A percentile compares a stretch with the other conserved stretches of the same genome.
These are phyloP conservation scores for Elymnias hypermnestra DNA, from an alignment of 1,140 invertebrate species.

Conservation along the genomic window DNA sequence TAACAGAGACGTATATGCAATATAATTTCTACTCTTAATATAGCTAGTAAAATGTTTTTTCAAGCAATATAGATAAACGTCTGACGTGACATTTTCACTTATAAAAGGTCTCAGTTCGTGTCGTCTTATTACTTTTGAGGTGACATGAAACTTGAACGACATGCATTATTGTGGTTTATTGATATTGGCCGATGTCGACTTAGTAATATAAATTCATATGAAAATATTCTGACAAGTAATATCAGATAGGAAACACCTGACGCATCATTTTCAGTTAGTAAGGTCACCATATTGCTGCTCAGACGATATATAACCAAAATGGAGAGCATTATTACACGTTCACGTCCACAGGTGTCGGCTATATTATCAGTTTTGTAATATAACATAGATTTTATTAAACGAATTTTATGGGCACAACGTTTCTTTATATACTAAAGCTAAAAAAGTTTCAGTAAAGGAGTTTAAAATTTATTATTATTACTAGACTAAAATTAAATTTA, in stretches of 20 bases:
- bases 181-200: background rate
- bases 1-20: too few species aligned
- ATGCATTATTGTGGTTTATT: slow-evolving; percentile 28
- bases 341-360: background rate
- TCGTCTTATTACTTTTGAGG: slow-evolving; percentile 13
- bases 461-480: too few species aligned
- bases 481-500: too few species aligned
- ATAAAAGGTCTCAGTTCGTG: too few species aligned
- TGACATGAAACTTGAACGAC: slow-evolving; percentile 17
- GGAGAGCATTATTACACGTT: background rate
- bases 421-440: background rate
- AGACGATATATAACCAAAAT: background rate
- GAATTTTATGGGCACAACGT: background rate
- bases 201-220: slow-evolving; percentile 2
- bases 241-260: background rate
- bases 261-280: background rate
- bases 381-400: background rate
- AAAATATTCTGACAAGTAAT: background rate
- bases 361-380: background rate
- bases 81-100: slow-evolving; percentile 5
- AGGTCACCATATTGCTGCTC: background rate
- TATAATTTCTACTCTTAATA: too few species aligned
- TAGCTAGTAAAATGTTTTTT: too few species aligned
- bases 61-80: slow-evolving; percentile 6
- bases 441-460: too few species aligned